Percentiles rank a stretch among this genome's conserved stretches.
Evolutionary conservation across 2,113 vertebrate species (phyloP).

Genomic region (Psephotus haematonotus): DNA sequence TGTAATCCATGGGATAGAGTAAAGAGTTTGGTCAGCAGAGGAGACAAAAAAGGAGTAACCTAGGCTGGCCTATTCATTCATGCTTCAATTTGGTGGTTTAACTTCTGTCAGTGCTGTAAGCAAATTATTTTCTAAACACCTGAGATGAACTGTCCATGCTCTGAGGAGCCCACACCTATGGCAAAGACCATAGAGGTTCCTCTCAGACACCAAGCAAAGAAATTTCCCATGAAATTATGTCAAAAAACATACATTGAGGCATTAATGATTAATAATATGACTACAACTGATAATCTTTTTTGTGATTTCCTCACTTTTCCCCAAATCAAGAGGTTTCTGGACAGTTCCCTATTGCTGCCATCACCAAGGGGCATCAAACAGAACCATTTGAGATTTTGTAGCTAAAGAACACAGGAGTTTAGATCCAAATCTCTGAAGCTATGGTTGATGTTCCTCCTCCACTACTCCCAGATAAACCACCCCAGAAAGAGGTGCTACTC

Average conservation of each 20-base stretch:
- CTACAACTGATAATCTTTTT: not conserved
- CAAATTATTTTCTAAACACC: not conserved
- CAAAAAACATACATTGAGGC: not conserved
- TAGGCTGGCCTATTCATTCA: not conserved
- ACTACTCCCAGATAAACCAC: not conserved
- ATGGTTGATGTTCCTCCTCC: not conserved
- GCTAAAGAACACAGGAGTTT: not conserved
- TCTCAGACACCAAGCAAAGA: not conserved
- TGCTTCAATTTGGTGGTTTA: not conserved
- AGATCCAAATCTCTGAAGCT: not conserved
- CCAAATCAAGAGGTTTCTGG: not conserved
- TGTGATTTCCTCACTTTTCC: not conserved
- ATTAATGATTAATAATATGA: not conserved
- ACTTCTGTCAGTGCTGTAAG: not conserved
- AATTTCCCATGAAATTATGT: not conserved
- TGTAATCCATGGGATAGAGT: not conserved
- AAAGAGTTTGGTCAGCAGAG: not conserved
- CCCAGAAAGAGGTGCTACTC: not conserved
- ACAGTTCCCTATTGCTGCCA: not conserved
- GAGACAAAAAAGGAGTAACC: not conserved
- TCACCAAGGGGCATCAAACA: not conserved
- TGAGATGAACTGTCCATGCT: not conserved
- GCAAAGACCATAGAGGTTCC: not conserved
- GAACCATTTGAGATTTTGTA: not conserved
- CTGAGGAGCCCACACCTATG: not conserved